Conservation (phyloP, 2,797 vertebrate species). For the Sebastes steindachneri region DNA sequence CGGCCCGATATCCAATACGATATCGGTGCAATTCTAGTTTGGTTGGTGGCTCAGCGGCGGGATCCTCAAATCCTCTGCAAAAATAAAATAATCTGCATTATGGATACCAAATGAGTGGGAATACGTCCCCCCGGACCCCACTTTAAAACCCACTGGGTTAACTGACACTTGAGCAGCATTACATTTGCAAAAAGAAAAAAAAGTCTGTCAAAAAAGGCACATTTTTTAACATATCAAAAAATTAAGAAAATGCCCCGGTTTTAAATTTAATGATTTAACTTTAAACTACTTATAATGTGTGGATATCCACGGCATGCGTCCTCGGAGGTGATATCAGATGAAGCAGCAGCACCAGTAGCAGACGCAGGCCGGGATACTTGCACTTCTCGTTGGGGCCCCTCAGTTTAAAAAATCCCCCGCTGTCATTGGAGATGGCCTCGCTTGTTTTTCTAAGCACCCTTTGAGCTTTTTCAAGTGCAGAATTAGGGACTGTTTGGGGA, state of each 20-base stretch:
- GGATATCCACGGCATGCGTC: background rate
- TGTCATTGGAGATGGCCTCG: slow-evolving; percentile 64
- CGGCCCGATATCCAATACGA: too few relatives aligned
- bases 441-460: slow-evolving; percentile 72
- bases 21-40: background rate
- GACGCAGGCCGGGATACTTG: slow-evolving; percentile 35
- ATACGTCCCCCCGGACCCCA: too few relatives aligned
- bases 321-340: slow-evolving; percentile 25
- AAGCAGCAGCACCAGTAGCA: slow-evolving; percentile 51
- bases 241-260: background rate
- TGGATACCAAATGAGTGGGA: background rate
- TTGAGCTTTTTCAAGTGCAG: slow-evolving; percentile 65
- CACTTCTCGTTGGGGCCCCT: slow-evolving; percentile 29
- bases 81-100: background rate
- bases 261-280: background rate
- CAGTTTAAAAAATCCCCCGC: slow-evolving; percentile 38
- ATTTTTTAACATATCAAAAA: background rate
- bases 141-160: too few relatives aligned
- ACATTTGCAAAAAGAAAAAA: background rate
- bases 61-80: background rate
- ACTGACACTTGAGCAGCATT: background rate
- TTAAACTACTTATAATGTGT: too few relatives aligned
- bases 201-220: background rate
- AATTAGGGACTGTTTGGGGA: slow-evolving; percentile 61
- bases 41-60: background rate